phyloP scores from a whole-genome alignment of 2,888 invertebrate genomes.

The Cheilosia variabilis region DNA sequence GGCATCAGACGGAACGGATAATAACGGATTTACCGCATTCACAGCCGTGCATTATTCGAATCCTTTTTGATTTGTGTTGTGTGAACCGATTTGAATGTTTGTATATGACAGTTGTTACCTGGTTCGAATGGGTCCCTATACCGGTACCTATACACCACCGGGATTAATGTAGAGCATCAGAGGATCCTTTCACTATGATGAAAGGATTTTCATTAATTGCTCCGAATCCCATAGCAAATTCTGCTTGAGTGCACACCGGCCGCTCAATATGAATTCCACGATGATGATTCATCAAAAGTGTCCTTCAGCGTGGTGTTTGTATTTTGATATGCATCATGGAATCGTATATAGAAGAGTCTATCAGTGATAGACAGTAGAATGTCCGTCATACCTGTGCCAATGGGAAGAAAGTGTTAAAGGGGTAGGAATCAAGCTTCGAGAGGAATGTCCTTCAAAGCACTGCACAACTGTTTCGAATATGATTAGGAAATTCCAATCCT shows the following conservation, averaged over 20 bases:
- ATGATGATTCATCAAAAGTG: conserved; percentile 63
- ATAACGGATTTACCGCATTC: conserved; percentile 64
- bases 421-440: no score
- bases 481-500: no score
- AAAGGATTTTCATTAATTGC: conserved; percentile 65
- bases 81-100: conserved; percentile 41
- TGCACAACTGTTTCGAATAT: no score
- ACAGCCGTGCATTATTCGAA: conserved; percentile 45
- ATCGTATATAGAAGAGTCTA: neutral
- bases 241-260: conserved; percentile 55
- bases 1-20: conserved; percentile 60
- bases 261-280: conserved; percentile 48
- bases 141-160: no score
- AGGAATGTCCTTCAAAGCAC: no score
- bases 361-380: neutral
- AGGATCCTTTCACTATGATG: conserved; percentile 4
- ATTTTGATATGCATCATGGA: neutral
- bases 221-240: conserved; percentile 64
- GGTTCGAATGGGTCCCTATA: conserved; percentile 1
- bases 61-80: conserved; percentile 65
- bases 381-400: no score
- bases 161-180: conserved; percentile 1
- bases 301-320: conserved; percentile 25
- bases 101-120: conserved; percentile 32
- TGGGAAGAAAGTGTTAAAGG: no score